Evolutionary conservation across 2,888 invertebrate genomes (phyloP), one percentile per base, ranked within the genome.

Genomic region (Salticus scenicus): DNA sequence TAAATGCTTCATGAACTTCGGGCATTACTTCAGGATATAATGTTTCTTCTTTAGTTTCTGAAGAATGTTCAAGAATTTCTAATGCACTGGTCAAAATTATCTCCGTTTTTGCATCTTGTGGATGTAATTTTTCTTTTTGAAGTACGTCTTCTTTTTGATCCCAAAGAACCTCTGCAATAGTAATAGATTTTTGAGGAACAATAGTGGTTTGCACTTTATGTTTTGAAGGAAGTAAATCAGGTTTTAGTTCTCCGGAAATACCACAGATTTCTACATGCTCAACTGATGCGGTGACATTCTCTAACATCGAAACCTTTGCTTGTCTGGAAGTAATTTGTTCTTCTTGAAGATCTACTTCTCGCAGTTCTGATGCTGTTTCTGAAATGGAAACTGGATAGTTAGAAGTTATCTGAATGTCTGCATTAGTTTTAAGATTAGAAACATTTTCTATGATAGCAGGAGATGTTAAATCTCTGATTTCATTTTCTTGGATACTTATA

Each of bases 381-480:
- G 88, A 87, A 82, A 89, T 72, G 73, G 84, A 84, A 73, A 89
- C 80, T 80, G 89, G 76, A 83, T 87, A 81, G 51, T 88, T 83
- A 87, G 87, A 73, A 37, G 82, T 72, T 27, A 88, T 71, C 64
- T 71, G 69, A 37, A 83, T 27, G 24, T 86, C 82, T 20, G 78
- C 69, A 51, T 73, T 20, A 17, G 33, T 51, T 72, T 87, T 70
- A 51, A 87, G 42, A 64, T 64, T 64, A 20, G 57, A 70, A 24
- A 76, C 31, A 7, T 69, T 67, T 27, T 42, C 17, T 30, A 79
- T 20, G 30, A 31, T 51, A 24, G 81, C 74, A 37, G 80, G 77
- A 33, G 64, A 69, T 14, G 81, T 78, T n/a, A 81, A 85, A 42
- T 84, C 85, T 37, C 79, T 70, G 20, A 70, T 64, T 72, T 79